These are phyloP conservation scores for Sphaerodactylus townsendi DNA, from an alignment of 2,113 vertebrate species.

Conservation along the genomic window DNA sequence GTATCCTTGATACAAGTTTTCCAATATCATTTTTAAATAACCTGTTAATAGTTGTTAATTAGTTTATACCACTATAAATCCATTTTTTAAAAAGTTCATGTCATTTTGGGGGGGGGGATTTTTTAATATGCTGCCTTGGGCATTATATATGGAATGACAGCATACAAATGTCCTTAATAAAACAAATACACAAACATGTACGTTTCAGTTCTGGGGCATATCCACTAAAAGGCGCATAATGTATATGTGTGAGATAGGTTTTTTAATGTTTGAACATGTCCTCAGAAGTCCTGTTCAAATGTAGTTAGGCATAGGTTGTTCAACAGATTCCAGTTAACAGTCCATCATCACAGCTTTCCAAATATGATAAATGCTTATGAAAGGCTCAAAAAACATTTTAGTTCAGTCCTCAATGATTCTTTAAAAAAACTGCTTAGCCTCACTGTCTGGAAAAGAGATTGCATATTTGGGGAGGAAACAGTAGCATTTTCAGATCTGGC, in stretches of 20 bases:
- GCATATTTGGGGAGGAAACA: neutral
- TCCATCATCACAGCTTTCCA: neutral
- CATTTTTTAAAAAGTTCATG: too few species aligned
- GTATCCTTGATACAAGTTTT: too few species aligned
- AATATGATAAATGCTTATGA: constrained; percentile 34
- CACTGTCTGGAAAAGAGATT: constrained; percentile 9
- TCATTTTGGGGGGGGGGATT: too few species aligned
- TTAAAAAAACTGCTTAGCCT: neutral
- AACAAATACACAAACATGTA: too few species aligned
- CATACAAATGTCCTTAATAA: too few species aligned
- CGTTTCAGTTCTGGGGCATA: neutral
- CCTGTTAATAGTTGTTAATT: too few species aligned
- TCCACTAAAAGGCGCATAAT: neutral
- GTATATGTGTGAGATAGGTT: neutral
- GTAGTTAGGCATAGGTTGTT: neutral
- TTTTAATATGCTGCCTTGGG: too few species aligned
- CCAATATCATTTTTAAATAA: too few species aligned
- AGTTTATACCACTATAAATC: too few species aligned
- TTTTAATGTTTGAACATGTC: neutral
- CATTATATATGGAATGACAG: too few species aligned
- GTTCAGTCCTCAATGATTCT: neutral
- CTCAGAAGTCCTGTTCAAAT: too few species aligned
- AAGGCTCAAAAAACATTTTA: neutral
- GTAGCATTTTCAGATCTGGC: neutral
- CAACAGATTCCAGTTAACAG: neutral